Conservation (phyloP, 2,888 invertebrate genomes). For the Galeruca laticollis region DNA sequence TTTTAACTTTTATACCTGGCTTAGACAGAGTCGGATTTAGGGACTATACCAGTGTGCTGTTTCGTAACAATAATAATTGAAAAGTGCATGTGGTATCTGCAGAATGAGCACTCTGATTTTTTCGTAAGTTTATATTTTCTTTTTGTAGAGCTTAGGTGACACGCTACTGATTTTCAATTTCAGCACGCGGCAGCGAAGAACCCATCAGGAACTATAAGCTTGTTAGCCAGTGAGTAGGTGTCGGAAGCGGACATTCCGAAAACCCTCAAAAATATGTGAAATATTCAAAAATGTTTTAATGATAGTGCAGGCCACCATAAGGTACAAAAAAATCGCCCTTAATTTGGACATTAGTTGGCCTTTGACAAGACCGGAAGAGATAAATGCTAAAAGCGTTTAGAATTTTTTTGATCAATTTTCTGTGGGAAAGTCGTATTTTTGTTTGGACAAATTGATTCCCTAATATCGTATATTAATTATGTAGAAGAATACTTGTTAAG, state of each 20-base stretch:
- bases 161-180: slow-evolving; percentile 18
- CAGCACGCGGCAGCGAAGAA: slow-evolving; percentile 28
- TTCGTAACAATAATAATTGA: no score
- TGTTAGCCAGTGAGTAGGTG: slow-evolving; percentile 52
- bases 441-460: slow-evolving; percentile 21
- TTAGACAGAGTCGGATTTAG: no score
- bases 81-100: no score
- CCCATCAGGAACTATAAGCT: slow-evolving; percentile 36
- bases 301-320: slow-evolving; percentile 41
- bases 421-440: slow-evolving; percentile 24
- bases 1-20: no score
- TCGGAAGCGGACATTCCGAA: slow-evolving; percentile 48
- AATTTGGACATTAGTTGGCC: slow-evolving; percentile 40
- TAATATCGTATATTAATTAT: background rate
- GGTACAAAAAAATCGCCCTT: slow-evolving; percentile 44
- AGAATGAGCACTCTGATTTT: no score
- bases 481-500: background rate
- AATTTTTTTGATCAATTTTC: slow-evolving; percentile 16
- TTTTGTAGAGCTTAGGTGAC: no score
- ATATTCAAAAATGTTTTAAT: slow-evolving; percentile 41
- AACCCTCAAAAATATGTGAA: slow-evolving; percentile 38
- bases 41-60: no score
- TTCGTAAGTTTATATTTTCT: no score
- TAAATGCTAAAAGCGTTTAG: slow-evolving; percentile 19
- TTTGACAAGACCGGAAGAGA: slow-evolving; percentile 35